phyloP scores from a whole-genome alignment of 2,797 vertebrate genomes.

The Pitangus sulphuratus region DNA sequence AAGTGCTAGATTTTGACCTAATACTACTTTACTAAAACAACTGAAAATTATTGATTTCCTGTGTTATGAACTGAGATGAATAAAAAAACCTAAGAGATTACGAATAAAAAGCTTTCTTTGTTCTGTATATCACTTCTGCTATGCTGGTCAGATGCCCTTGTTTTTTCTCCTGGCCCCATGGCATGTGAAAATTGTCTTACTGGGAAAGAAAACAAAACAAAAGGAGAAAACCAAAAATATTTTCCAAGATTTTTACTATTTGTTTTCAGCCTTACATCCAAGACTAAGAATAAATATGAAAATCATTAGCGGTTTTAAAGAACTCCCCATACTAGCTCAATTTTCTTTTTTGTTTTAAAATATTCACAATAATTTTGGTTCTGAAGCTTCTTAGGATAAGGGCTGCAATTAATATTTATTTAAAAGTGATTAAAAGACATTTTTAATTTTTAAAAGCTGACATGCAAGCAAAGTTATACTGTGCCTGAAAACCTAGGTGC shows the following conservation, averaged over 20 bases:
- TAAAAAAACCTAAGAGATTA: background rate
- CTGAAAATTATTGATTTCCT: constrained; percentile 42
- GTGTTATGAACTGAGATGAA: constrained; percentile 12
- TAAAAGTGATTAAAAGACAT: background rate
- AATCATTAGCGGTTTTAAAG: background rate
- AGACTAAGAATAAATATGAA: background rate
- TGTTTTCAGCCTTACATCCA: background rate
- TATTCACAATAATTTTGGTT: background rate
- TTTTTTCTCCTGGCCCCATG: background rate
- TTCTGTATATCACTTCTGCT: background rate
- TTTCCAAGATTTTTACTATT: background rate
- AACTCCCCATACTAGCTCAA: background rate
- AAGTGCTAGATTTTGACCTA: constrained; percentile 1
- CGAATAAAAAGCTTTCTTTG: constrained; percentile 25
- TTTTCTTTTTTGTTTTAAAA: background rate
- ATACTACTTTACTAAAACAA: background rate
- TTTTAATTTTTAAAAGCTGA: background rate
- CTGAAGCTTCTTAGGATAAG: background rate
- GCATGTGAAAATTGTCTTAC: background rate
- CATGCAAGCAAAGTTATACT: background rate
- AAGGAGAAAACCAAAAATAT: background rate
- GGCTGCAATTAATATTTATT: background rate
- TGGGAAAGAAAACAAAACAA: background rate
- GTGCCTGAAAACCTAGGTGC: background rate
- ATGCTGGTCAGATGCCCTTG: background rate